Percentiles rank a stretch among this genome's conserved stretches.
Conservation (phyloP, 2,888 invertebrate genomes). For the Protonemura montana region DNA sequence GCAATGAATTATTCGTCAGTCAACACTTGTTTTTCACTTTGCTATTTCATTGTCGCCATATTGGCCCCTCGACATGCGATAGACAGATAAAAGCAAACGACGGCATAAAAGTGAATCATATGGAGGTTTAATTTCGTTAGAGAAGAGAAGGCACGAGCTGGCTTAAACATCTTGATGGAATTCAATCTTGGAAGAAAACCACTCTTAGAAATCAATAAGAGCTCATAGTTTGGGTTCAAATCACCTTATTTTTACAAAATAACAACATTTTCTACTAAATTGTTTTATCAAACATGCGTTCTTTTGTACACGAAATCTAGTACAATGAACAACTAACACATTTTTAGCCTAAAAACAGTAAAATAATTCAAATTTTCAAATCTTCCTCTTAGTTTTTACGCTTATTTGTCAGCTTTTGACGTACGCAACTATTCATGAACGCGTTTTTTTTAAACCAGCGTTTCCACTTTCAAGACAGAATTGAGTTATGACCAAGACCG, state of each 20-base stretch:
- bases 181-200: background rate
- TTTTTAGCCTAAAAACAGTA: too few species aligned
- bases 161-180: background rate
- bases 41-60: background rate
- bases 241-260: background rate
- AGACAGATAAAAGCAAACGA: background rate
- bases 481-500: too few species aligned
- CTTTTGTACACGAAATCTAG: too few species aligned
- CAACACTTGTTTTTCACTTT: background rate
- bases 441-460: too few species aligned
- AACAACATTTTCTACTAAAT: background rate
- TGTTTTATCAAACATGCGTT: too few species aligned
- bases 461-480: too few species aligned
- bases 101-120: background rate
- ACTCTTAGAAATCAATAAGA: background rate
- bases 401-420: too few species aligned
- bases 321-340: too few species aligned
- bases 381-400: too few species aligned
- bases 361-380: too few species aligned
- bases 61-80: background rate
- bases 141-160: background rate
- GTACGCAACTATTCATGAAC: too few species aligned
- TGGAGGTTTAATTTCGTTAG: background rate
- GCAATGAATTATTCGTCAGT: background rate
- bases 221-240: background rate